Evolutionary conservation across 2,797 vertebrate genomes (phyloP).

Genomic region (Miichthys miiuy): DNA sequence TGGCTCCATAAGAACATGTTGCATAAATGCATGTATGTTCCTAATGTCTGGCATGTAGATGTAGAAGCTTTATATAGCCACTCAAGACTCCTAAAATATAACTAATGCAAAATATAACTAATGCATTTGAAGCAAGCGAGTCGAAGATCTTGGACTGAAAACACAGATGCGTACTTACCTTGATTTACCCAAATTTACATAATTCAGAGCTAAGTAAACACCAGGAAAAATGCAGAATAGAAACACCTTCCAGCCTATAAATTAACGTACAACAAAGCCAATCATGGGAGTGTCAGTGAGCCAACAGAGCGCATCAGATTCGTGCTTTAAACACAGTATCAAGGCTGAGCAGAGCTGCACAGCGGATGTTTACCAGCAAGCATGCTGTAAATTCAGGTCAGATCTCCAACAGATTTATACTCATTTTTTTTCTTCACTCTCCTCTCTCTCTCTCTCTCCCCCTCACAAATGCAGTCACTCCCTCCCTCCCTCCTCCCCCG

Average conservation of each 20-base stretch:
- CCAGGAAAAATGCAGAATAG: not conserved
- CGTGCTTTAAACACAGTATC: slow-evolving; percentile 39
- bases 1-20: slow-evolving; percentile 6
- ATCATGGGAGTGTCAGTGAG: slow-evolving; percentile 34
- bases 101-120: not conserved
- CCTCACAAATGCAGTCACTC: not conserved
- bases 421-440: not conserved
- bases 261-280: slow-evolving; percentile 35
- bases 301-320: slow-evolving; percentile 31
- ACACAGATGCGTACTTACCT: not conserved
- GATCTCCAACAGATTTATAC: slow-evolving; percentile 46
- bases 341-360: slow-evolving; percentile 35
- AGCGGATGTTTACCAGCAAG: slow-evolving; percentile 55
- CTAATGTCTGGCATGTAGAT: slow-evolving; percentile 21
- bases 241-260: slow-evolving; percentile 16
- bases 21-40: slow-evolving; percentile 35
- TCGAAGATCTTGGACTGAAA: not conserved
- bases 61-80: not conserved
- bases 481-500: slow-evolving; percentile 19
- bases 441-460: not conserved
- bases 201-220: slow-evolving; percentile 19
- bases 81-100: not conserved
- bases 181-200: not conserved
- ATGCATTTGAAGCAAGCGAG: not conserved
- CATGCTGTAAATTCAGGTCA: slow-evolving; percentile 65